Percentiles rank a stretch among this genome's conserved stretches.
Conservation (phyloP, 1,140 invertebrate genomes). For the Trichonephila clavata region DNA sequence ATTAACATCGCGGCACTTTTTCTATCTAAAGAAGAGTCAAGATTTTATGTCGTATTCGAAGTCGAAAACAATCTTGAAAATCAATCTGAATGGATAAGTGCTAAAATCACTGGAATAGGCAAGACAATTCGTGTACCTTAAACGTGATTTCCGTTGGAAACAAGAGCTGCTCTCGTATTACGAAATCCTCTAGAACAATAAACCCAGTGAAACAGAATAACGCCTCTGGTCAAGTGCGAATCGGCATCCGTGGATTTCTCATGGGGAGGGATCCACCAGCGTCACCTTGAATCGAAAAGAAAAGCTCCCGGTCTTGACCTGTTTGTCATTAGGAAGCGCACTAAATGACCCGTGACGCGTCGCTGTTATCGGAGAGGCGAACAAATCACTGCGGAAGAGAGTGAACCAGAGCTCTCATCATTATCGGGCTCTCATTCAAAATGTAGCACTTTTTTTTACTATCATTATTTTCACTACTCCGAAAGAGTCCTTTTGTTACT, state of each 20-base stretch:
- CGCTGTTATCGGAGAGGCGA: neutral
- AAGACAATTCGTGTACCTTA: too few species aligned
- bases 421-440: neutral
- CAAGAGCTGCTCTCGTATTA: too few species aligned
- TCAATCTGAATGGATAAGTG: too few species aligned
- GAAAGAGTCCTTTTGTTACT: neutral
- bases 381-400: neutral
- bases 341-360: constrained; percentile 40
- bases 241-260: neutral
- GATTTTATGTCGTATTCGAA: too few species aligned
- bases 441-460: neutral
- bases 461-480: neutral
- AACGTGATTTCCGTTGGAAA: too few species aligned
- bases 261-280: neutral
- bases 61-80: too few species aligned
- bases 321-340: constrained; percentile 21
- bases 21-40: too few species aligned
- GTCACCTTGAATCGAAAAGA: constrained; percentile 22
- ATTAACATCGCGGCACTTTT: too few species aligned
- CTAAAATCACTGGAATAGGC: too few species aligned
- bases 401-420: neutral
- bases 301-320: constrained; percentile 14
- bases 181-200: neutral
- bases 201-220: neutral
- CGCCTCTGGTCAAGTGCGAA: neutral